Percentiles rank a stretch among this genome's conserved stretches.
phyloP scores from a whole-genome alignment of 2,888 invertebrate genomes.

The Tuta absoluta region DNA sequence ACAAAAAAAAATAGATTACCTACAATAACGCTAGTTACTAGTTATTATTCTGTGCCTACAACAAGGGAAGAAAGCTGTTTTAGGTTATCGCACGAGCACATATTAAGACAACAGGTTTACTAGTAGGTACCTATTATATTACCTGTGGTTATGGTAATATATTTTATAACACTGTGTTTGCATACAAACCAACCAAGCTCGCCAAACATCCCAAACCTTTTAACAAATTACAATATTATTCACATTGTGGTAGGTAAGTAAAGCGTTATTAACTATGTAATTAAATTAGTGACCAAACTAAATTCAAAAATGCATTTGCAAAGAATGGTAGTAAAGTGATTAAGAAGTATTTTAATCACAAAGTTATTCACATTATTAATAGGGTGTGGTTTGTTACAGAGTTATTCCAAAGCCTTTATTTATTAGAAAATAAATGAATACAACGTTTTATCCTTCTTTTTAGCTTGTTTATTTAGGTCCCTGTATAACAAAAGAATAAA shows the following conservation, averaged over 20 bases:
- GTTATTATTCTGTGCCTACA: too few relatives aligned
- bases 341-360: constrained; percentile 22
- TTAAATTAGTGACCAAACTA: constrained; percentile 50
- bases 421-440: neutral
- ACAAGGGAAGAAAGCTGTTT: too few relatives aligned
- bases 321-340: constrained; percentile 36
- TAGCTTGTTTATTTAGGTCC: too few relatives aligned
- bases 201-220: constrained; percentile 33
- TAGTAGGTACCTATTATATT: too few relatives aligned
- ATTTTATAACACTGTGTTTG: neutral
- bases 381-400: constrained; percentile 29
- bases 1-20: too few relatives aligned
- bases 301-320: constrained; percentile 44
- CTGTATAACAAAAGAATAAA: too few relatives aligned
- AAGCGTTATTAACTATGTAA: constrained; percentile 47
- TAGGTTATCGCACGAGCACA: too few relatives aligned
- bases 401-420: constrained; percentile 39
- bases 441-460: neutral
- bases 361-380: constrained; percentile 29
- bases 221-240: constrained; percentile 34
- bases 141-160: too few relatives aligned
- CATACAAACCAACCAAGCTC: constrained; percentile 7
- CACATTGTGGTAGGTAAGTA: constrained; percentile 41
- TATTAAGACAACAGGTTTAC: too few relatives aligned
- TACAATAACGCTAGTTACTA: too few relatives aligned